Evolutionary conservation across 2,888 invertebrate genomes (phyloP).

Genomic region (Bembecia ichneumoniformis): DNA sequence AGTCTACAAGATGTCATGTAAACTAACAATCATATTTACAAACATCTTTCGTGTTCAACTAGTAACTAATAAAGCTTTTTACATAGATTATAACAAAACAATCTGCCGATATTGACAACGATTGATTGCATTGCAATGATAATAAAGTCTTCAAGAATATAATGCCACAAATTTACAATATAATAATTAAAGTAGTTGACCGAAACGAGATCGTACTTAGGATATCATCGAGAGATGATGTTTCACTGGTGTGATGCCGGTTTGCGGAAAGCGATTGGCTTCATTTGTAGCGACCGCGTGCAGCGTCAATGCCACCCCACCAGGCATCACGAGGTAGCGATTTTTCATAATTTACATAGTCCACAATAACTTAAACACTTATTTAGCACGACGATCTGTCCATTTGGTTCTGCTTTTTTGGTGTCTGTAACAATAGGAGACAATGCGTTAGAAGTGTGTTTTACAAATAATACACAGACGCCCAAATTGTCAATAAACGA

Average conservation of each 20-base stretch:
- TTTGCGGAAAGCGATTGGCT: slow-evolving; percentile 16
- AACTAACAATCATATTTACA: slow-evolving; percentile 60
- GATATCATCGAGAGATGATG: slow-evolving; percentile 63
- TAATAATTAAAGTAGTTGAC: slow-evolving; percentile 56
- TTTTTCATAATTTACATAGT: slow-evolving; percentile 60
- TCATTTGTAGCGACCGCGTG: slow-evolving; percentile 4
- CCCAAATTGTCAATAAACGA: slow-evolving; percentile 20
- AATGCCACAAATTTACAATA: slow-evolving; percentile 62
- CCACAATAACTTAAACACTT: slow-evolving; percentile 38
- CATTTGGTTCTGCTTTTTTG: slow-evolving; percentile 75
- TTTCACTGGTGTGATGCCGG: slow-evolving; percentile 51
- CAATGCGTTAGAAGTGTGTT: slow-evolving; percentile 29
- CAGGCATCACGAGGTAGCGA: slow-evolving; percentile 43
- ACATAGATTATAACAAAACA: slow-evolving; percentile 65
- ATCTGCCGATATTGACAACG: slow-evolving; percentile 28
- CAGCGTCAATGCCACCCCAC: slow-evolving; percentile 22
- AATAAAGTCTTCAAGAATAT: slow-evolving; percentile 51
- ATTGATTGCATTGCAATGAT: slow-evolving; percentile 63
- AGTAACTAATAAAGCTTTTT: slow-evolving; percentile 69
- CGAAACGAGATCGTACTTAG: slow-evolving; percentile 70
- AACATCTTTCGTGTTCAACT: slow-evolving; percentile 52
- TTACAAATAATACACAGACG: slow-evolving; percentile 54
- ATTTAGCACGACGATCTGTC: slow-evolving; percentile 71
- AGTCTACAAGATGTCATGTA: slow-evolving; percentile 24
- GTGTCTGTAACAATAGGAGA: slow-evolving; percentile 73